Base-by-base conservation (phyloP, 2,797 vertebrate species). In the Chiloscyllium punctatum region DNA sequence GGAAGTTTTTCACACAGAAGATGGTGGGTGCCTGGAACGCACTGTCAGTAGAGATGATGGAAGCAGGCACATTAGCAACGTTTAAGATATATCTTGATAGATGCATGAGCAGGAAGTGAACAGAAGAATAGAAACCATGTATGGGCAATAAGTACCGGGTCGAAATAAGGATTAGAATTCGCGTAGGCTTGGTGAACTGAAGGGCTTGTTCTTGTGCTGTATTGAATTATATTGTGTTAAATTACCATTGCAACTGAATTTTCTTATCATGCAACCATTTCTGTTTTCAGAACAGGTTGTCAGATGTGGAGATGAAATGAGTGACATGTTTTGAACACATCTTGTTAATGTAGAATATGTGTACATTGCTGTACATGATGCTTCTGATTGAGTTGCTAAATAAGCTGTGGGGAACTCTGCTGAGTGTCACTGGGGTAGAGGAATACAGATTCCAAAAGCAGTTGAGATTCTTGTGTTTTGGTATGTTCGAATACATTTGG, bases 391-490 rank as follows among this genome's bases (percentile, higher is more conserved):
- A 79, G 37, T 84, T 84, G 42, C 79, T 82, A 37, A 84, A 21
- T 27, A 62, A 74, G n/a, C 90, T 71, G 33, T 87, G 94, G 82
- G 57, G 82, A 77, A 48, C 69, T 94, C 25, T 68, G 88, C 74
- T 91, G 79, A 95, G 96, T 95, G 72, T 95, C 27, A 13, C 57
- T 86, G 72, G 72, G 69, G 96, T 96, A 96, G 96, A 96, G 96
- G 95, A 96, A 96, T 96, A 88, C 95, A 87, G 95, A 84, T 25
- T 1, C 27, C 79, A 95, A 95, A 95, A 94, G 95, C 82, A 95
- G 95, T 96, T 96, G 90, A 95, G 79, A 42, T 91, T 95, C 95
- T 95, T 96, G 48, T 53, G 72, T 53, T 51, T 87, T 3, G 25
- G 42, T 42, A 25, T 51, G 23, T 88, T 95, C 96, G 96, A 96